Conservation (phyloP, 2,888 invertebrate genomes). For the Peribatodes rhomboidaria region DNA sequence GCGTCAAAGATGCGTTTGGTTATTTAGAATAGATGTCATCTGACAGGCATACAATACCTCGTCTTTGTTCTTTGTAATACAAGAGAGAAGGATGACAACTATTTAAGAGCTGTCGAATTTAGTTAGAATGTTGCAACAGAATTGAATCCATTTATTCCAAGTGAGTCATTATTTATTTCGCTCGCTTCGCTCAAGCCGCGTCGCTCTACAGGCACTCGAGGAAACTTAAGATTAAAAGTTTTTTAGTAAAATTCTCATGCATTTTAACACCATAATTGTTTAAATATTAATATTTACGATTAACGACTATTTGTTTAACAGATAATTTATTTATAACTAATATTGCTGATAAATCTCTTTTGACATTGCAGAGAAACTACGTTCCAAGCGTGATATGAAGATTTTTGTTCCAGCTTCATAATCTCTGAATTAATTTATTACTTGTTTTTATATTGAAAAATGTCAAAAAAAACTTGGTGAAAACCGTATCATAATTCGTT, state of each 20-base stretch:
- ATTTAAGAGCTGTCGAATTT: no score
- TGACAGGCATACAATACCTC: no score
- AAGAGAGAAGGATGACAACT: no score
- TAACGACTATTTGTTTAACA: slow-evolving; percentile 16
- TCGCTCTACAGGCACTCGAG: slow-evolving; percentile 13
- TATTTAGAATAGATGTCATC: no score
- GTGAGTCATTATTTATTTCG: background rate
- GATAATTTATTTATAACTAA: slow-evolving; percentile 9
- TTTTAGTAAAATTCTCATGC: slow-evolving; percentile 26
- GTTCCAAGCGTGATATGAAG: slow-evolving; percentile 6
- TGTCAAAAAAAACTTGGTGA: no score
- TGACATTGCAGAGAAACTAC: background rate
- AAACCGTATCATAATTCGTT: no score
- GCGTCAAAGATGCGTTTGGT: no score
- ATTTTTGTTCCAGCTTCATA: background rate
- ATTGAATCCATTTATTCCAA: background rate
- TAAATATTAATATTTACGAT: background rate
- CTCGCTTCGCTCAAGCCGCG: slow-evolving; percentile 24
- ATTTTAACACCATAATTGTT: slow-evolving; percentile 15
- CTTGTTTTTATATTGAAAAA: no score
- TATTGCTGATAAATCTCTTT: background rate
- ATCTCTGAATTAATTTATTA: slow-evolving; percentile 8
- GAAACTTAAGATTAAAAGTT: slow-evolving; percentile 21
- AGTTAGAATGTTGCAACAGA: no score
- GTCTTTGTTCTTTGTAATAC: no score